phyloP scores from a whole-genome alignment of 2,888 invertebrate genomes.

The Tromatobia lineatoria region DNA sequence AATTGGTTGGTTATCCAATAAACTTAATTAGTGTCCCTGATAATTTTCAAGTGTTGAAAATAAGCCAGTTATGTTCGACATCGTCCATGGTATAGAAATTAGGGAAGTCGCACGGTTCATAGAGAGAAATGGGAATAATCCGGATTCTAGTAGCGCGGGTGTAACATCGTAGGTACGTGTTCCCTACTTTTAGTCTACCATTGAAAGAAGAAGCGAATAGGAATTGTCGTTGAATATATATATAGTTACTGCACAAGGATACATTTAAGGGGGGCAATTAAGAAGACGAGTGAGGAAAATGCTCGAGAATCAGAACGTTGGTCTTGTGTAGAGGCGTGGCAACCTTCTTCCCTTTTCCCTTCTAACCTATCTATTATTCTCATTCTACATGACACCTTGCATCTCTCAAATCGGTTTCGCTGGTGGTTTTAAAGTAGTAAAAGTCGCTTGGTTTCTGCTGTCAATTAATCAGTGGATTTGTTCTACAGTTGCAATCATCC shows the following conservation, averaged over 20 bases:
- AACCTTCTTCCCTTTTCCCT: not conserved
- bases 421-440: not conserved
- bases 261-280: not conserved
- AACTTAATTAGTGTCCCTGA: too few relatives aligned
- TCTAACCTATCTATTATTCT: not conserved
- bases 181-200: slow-evolving; percentile 16
- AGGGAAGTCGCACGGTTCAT: not conserved
- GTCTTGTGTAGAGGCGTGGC: not conserved
- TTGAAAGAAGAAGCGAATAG: not conserved
- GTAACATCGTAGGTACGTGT: slow-evolving; percentile 28
- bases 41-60: not conserved
- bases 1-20: too few relatives aligned
- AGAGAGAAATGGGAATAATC: not conserved
- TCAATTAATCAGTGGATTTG: not conserved
- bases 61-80: slow-evolving; percentile 19
- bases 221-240: slow-evolving; percentile 13
- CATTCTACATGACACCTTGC: not conserved
- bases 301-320: not conserved
- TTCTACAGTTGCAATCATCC: too few relatives aligned
- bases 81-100: not conserved
- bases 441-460: not conserved
- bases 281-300: slow-evolving; percentile 3
- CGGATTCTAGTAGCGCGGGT: not conserved
- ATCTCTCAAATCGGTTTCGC: not conserved
- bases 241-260: not conserved